Evolutionary conservation across 1,140 invertebrate genomes (phyloP), one percentile per base, ranked within the genome.

Genomic region (Drosophila pectinifera): DNA sequence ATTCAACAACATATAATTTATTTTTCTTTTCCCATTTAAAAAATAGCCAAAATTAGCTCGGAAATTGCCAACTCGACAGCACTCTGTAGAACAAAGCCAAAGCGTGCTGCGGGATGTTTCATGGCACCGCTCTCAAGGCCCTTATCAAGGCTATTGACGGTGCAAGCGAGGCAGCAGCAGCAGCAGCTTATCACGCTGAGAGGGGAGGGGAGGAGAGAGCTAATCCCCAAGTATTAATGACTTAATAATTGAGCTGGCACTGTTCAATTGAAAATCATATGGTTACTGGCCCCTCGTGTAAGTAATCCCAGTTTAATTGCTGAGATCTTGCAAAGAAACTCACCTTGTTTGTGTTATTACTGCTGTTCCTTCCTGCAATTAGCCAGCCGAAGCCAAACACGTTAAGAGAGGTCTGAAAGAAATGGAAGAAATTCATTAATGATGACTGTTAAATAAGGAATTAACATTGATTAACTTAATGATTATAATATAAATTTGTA

Each of bases 311-410:
- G 39, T 16, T 42, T 67, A 51, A 68, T 68, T 41, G 58, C 26
- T 26, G 18, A 64, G 26, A 67, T 67, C 41, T 48, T 11, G 31
- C 7, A 22, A 22, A 36, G 41, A 39, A 54, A 84, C 80, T 85
- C 16, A 84, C 80, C 80, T 73, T 80, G 43, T 77, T 67, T 61
- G 43, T 49, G 42, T 73, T 73, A 54, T 79, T 59, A 57, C 24
- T 46, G 57, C 20, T 42, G 61, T 61, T 57, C 41, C 39, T 55
- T 58, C 54, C 45, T 56, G 58, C 38, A 76, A 76, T 75, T 65
- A 58, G 41, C 16, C 43, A 72, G 43, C 28, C 41, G 36, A 46
- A 16, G 26, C 42, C 53, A 46, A 62, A 36, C 51, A 59, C 70
- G 57, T 46, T 11, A 48, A 59, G 42, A 61, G 43, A 43, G 48